Evolutionary conservation across 2,797 vertebrate genomes (phyloP), one percentile per base, ranked within the genome.

Genomic region (Mycteria americana): DNA sequence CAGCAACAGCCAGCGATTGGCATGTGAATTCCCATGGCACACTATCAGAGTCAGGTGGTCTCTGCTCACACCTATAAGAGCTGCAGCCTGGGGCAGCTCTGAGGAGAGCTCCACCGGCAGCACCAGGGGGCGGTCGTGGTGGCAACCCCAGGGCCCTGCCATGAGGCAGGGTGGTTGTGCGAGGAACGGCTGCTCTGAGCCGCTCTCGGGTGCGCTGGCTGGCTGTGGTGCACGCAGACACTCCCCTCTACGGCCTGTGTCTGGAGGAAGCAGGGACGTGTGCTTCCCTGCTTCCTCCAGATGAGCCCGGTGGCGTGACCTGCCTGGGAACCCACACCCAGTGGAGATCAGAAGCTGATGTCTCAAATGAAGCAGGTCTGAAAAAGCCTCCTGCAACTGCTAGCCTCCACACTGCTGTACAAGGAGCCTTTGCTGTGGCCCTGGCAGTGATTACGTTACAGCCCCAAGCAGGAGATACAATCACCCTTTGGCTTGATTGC

Each of bases 1-100:
- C 37, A 37, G 60, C 51, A 67, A 28, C 14, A 43, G 54, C 39
- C 70, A n/a, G 33, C 0, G 0, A n/a, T 1, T 23, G 22, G 13
- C 31, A 67, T 76, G 50, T 21, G 53, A 67, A 41, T 17, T 33
- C 72, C 19, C 35, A 54, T 2, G 6, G 33, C 1, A 0, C 6
- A 24, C 35, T 21, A 33, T 22, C 65, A 53, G 53, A 83, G 37
- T 11, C 3, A 3, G 14, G 23, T 9, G 54, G 30, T 25, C 21
- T 79, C 63, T 83, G 59, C 43, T 72, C 19, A 31, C 18, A 37
- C 4, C 21, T 39, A 1, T 5, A 21, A 9, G 51, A 48, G 46
- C 43, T 0, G 1, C 3, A 13, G 56, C 45, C 56, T 65, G 41
- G 46, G 78, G 37, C 56, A 76, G 33, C 25, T 46, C 48, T 3